Percentiles rank a stretch among this genome's conserved stretches.
Evolutionary conservation across 1,140 invertebrate genomes (phyloP).

Genomic region (Oedothorax gibbosus): DNA sequence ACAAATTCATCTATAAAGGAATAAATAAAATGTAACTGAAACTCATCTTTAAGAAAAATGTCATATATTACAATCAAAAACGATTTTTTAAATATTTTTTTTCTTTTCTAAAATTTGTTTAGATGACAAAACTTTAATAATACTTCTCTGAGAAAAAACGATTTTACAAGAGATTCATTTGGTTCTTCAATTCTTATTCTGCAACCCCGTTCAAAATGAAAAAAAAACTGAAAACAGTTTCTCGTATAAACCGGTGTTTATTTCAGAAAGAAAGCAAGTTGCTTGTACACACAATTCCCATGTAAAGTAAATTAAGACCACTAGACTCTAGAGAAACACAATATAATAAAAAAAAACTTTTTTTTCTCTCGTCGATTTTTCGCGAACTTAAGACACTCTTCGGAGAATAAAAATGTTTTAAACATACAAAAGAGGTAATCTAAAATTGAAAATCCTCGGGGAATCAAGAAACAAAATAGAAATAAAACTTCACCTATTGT

Average conservation of each 20-base stretch:
- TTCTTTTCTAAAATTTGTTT: no score
- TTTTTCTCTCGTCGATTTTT: neutral
- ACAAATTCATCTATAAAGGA: no score
- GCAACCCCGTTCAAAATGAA: neutral
- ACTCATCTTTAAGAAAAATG: no score
- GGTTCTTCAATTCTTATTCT: no score
- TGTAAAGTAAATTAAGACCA: neutral
- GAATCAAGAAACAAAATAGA: conserved; percentile 8
- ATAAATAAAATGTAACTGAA: no score
- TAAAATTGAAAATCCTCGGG: conserved; percentile 37
- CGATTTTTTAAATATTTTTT: no score
- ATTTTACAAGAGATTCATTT: no score
- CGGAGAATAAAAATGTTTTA: conserved; percentile 13
- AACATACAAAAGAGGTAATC: conserved; percentile 39
- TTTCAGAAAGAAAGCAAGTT: neutral
- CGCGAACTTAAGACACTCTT: conserved; percentile 14
- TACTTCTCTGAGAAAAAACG: no score
- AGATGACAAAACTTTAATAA: no score
- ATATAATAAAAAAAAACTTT: neutral
- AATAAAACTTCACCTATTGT: conserved; percentile 2
- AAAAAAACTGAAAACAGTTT: neutral
- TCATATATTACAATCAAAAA: no score
- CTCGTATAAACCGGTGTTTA: neutral
- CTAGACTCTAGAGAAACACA: neutral
- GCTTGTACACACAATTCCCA: neutral